phyloP scores from a whole-genome alignment of 2,888 invertebrate species.

The Drosophila neonasuta region DNA sequence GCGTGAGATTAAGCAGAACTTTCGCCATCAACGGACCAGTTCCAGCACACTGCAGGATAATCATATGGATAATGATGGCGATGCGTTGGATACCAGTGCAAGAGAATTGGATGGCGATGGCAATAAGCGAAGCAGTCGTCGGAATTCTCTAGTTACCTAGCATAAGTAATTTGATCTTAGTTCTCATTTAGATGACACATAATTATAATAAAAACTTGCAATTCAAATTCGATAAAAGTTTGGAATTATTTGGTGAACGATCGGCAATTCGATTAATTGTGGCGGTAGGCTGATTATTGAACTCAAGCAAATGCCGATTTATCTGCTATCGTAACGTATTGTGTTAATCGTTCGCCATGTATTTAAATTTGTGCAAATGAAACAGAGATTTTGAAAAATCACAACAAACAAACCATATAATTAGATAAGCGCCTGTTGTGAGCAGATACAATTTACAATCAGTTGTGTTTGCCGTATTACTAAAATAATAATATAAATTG shows the following conservation, averaged over 20 bases:
- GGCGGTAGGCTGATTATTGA: slow-evolving; percentile 21
- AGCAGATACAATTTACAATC: slow-evolving; percentile 29
- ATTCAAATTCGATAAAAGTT: not conserved
- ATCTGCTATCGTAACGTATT: slow-evolving; percentile 10
- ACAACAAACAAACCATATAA: slow-evolving; percentile 3
- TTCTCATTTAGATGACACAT: slow-evolving; percentile 11
- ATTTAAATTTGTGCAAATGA: not conserved
- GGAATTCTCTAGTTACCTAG: slow-evolving; percentile 63
- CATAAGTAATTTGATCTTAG: slow-evolving; percentile 19
- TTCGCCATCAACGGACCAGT: slow-evolving; percentile 59
- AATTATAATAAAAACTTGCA: slow-evolving; percentile 25
- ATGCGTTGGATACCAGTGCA: not conserved
- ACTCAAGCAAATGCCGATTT: not conserved
- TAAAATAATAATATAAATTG: slow-evolving; percentile 45
- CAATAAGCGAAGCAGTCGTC: slow-evolving; percentile 57
- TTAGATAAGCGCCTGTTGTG: not conserved
- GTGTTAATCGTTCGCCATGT: slow-evolving; percentile 22
- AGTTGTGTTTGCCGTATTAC: slow-evolving; percentile 28
- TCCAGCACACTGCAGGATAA: slow-evolving; percentile 22
- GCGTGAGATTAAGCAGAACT: slow-evolving; percentile 72
- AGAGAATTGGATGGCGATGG: slow-evolving; percentile 17
- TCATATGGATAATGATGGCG: slow-evolving; percentile 27
- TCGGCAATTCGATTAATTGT: slow-evolving; percentile 24
- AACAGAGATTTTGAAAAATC: slow-evolving; percentile 8
- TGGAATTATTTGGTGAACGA: not conserved